Percentiles rank a stretch among this genome's conserved stretches.
These are phyloP conservation scores for Austrofundulus limnaeus DNA, from an alignment of 2,113 vertebrate genomes.

Conservation along the genomic window DNA sequence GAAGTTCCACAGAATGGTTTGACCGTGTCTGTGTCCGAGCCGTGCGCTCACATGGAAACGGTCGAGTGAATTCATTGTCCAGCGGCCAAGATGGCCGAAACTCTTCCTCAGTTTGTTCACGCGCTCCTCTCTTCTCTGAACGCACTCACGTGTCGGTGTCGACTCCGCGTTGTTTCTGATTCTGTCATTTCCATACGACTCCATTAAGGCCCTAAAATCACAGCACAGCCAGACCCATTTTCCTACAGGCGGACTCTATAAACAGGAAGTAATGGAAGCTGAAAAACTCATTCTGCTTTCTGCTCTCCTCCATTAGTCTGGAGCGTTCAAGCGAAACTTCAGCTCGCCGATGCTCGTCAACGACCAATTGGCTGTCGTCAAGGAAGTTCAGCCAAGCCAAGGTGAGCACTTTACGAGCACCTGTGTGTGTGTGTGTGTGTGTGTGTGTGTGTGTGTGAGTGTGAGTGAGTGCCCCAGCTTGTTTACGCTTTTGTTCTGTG, in stretches of 20 bases:
- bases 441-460: slow-evolving; percentile 4
- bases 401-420: slow-evolving; percentile 55
- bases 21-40: slow-evolving; percentile 14
- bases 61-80: slow-evolving; percentile 31
- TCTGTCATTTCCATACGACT: slow-evolving; percentile 18
- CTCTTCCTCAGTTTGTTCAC: not conserved
- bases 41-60: slow-evolving; percentile 3
- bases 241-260: not conserved
- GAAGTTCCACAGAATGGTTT: slow-evolving; percentile 53
- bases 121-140: not conserved
- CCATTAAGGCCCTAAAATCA: slow-evolving; percentile 1
- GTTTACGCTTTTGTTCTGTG: slow-evolving; percentile 47
- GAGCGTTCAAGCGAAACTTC: slow-evolving; percentile 91
- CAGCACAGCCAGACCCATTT: not conserved
- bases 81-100: slow-evolving; percentile 9
- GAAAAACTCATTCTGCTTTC: slow-evolving; percentile 29
- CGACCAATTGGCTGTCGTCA: slow-evolving; percentile 79
- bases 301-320: slow-evolving; percentile 72
- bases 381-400: slow-evolving; percentile 80
- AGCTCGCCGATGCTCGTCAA: slow-evolving; percentile 87
- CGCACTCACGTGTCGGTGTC: not conserved
- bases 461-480: slow-evolving; percentile 22
- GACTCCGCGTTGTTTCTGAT: slow-evolving; percentile 12
- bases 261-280: slow-evolving; percentile 28
- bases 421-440: not conserved